phyloP scores from a whole-genome alignment of 2,113 vertebrate species.

The Phylloscopus trochiloides region DNA sequence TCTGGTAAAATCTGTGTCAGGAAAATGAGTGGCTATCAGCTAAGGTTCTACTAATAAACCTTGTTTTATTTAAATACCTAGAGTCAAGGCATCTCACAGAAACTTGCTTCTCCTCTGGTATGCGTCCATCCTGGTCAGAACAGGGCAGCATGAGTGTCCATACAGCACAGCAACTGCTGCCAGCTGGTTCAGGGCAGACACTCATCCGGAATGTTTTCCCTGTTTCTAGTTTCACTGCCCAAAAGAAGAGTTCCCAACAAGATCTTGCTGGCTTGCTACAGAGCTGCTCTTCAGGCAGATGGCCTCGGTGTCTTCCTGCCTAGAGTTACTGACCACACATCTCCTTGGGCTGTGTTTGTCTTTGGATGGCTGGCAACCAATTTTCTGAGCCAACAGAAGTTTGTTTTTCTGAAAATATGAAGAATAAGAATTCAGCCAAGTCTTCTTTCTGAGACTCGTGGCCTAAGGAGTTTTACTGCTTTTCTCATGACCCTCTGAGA shows the following conservation, averaged over 20 bases:
- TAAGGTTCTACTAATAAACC: not conserved
- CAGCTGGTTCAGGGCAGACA: not conserved
- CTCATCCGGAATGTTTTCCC: fast-evolving
- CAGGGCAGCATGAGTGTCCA: not conserved
- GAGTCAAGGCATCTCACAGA: not conserved
- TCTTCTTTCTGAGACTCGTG: not conserved
- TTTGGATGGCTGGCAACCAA: fast-evolving
- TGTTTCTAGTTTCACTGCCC: not conserved
- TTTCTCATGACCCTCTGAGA: not conserved
- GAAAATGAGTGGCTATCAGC: not conserved
- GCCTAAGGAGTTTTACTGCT: not conserved
- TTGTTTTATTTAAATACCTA: not conserved
- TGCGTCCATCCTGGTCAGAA: not conserved
- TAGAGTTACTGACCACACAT: not conserved
- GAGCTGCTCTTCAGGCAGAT: not conserved
- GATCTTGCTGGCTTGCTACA: fast-evolving
- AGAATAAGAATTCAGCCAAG: not conserved
- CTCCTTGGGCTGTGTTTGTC: not conserved
- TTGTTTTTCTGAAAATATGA: not conserved
- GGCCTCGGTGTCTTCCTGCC: not conserved
- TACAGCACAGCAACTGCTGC: not conserved
- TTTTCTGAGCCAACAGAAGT: not conserved
- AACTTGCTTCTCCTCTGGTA: not conserved
- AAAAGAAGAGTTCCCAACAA: not conserved
- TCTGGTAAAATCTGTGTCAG: not conserved